Conservation (phyloP, 2,113 vertebrate genomes). For the Rallus limicola region DNA sequence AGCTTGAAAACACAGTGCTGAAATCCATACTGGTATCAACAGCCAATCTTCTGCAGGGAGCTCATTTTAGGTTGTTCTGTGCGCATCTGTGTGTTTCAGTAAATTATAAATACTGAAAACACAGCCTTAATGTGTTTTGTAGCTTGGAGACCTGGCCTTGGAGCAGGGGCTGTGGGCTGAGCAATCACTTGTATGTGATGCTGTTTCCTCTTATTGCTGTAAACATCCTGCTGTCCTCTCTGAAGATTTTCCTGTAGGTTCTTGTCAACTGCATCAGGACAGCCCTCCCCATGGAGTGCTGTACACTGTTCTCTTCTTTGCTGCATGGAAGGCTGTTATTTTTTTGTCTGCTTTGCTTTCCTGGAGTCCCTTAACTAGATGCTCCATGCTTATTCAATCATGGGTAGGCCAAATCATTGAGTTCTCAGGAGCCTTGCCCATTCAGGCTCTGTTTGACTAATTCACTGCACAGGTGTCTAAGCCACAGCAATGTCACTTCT, state of each 20-base stretch:
- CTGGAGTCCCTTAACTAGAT: neutral
- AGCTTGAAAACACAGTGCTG: neutral
- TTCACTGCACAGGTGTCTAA: neutral
- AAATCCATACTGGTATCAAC: neutral
- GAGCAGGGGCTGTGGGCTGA: neutral
- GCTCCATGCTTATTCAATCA: neutral
- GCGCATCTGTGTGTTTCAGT: neutral
- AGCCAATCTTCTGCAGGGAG: neutral
- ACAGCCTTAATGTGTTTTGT: neutral
- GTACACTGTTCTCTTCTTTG: neutral
- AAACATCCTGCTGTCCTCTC: neutral
- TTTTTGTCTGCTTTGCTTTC: neutral
- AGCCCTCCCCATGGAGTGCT: neutral
- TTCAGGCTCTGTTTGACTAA: neutral
- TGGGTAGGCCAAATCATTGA: neutral
- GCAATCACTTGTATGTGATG: neutral
- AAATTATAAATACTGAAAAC: neutral
- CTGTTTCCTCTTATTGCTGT: neutral
- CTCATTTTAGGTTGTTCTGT: neutral
- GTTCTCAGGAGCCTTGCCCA: neutral
- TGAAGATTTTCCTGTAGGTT: neutral
- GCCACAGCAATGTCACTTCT: neutral
- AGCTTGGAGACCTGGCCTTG: neutral
- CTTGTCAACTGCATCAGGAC: neutral
- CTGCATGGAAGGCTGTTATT: neutral